These are phyloP conservation scores for Ganaspis brasiliensis DNA, from an alignment of 2,888 invertebrate genomes.

Conservation along the genomic window DNA sequence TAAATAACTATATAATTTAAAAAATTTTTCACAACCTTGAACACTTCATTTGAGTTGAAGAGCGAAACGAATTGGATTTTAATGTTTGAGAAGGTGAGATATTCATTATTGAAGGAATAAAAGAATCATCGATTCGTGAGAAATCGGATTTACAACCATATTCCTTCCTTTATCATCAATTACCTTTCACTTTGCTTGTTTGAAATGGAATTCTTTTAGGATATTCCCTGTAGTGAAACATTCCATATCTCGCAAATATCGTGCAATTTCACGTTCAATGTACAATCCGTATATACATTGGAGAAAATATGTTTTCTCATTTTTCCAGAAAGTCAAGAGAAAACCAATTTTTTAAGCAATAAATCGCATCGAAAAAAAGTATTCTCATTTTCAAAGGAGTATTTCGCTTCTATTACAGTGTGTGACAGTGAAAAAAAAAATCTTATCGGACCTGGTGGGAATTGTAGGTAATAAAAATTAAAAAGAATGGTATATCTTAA, in stretches of 20 bases:
- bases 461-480: too few relatives aligned
- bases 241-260: neutral
- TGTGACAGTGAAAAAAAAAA: too few relatives aligned
- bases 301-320: neutral
- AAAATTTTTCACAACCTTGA: too few relatives aligned
- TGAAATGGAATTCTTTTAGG: neutral
- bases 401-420: too few relatives aligned
- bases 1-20: too few relatives aligned
- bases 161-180: neutral
- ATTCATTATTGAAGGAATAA: neutral
- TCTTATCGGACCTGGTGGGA: too few relatives aligned
- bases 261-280: neutral
- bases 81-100: neutral
- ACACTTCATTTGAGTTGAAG: too few relatives aligned
- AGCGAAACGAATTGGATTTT: neutral
- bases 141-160: neutral
- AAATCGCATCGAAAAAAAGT: too few relatives aligned
- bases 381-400: too few relatives aligned
- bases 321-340: neutral
- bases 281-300: neutral
- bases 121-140: neutral
- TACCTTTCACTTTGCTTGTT: neutral
- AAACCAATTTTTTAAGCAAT: neutral
- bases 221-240: neutral
- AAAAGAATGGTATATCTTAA: too few relatives aligned